These are phyloP conservation scores for Graphium colonna DNA, from an alignment of 2,888 invertebrate genomes.

Conservation along the genomic window DNA sequence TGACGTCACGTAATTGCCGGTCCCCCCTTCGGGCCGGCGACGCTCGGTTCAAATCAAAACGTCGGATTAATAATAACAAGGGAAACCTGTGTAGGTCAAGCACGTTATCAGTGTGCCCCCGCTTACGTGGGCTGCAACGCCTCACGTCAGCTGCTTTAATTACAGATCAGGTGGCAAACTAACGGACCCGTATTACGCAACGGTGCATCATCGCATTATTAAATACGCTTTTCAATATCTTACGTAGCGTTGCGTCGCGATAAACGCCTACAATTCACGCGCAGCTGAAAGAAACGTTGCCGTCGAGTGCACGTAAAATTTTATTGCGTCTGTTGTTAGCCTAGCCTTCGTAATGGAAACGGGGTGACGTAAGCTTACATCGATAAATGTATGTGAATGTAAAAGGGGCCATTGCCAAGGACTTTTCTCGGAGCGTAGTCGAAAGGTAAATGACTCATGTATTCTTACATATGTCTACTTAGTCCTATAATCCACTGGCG, in stretches of 20 bases:
- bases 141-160: conserved; percentile 17
- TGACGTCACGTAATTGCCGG: conserved; percentile 79
- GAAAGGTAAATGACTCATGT: conserved; percentile 65
- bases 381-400: conserved; percentile 60
- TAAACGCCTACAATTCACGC: conserved; percentile 16
- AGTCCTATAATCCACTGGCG: conserved; percentile 28
- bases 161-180: conserved; percentile 17
- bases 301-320: conserved; percentile 34
- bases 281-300: conserved; percentile 7
- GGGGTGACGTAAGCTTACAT: conserved; percentile 55
- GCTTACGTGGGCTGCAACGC: conserved; percentile 5
- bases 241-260: conserved; percentile 16
- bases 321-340: conserved; percentile 41
- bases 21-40: conserved; percentile 59
- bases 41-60: conserved; percentile 74
- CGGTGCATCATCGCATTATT: conserved; percentile 19
- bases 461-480: conserved; percentile 38
- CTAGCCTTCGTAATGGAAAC: conserved; percentile 55
- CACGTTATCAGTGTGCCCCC: conserved; percentile 53
- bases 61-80: conserved; percentile 76
- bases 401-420: conserved; percentile 73
- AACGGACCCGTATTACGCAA: conserved; percentile 19
- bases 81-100: conserved; percentile 77
- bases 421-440: conserved; percentile 54
- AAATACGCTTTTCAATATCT: background rate